Percentiles rank a stretch among this genome's conserved stretches.
phyloP scores from a whole-genome alignment of 2,797 vertebrate genomes.

The Enteromius fasciolatus region DNA sequence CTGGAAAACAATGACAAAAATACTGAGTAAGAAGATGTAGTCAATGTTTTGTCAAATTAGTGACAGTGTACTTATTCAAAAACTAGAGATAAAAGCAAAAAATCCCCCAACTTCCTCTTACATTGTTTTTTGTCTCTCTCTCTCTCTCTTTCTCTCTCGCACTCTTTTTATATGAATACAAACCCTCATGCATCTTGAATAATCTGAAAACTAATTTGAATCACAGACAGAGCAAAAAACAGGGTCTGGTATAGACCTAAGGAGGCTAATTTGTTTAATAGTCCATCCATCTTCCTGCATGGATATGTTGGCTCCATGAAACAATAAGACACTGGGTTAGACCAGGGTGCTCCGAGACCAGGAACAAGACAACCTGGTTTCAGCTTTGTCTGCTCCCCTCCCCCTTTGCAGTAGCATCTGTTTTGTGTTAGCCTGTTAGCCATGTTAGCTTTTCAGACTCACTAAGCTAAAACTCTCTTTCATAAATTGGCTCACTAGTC shows the following conservation, averaged over 20 bases:
- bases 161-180: conserved; percentile 25
- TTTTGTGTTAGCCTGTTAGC: conserved; percentile 65
- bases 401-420: conserved; percentile 70
- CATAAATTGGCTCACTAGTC: neutral
- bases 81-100: conserved; percentile 1
- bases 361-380: conserved; percentile 64
- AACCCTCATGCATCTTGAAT: conserved; percentile 39
- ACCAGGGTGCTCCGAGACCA: conserved; percentile 40
- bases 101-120: conserved; percentile 19
- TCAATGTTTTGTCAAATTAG: conserved; percentile 9
- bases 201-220: conserved; percentile 52
- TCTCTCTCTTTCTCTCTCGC: neutral
- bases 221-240: conserved; percentile 51
- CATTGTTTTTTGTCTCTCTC: conserved; percentile 4
- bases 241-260: conserved; percentile 63
- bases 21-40: neutral
- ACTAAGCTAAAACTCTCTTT: neutral
- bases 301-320: conserved; percentile 58
- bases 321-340: conserved; percentile 67
- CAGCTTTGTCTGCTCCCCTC: conserved; percentile 68
- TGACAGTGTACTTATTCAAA: conserved; percentile 2
- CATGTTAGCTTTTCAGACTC: conserved; percentile 36
- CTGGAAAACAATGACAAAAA: neutral
- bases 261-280: conserved; percentile 59
- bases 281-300: conserved; percentile 58